Base-by-base conservation (phyloP, 2,797 vertebrate genomes). In the Enteromius thamalakanensis region DNA sequence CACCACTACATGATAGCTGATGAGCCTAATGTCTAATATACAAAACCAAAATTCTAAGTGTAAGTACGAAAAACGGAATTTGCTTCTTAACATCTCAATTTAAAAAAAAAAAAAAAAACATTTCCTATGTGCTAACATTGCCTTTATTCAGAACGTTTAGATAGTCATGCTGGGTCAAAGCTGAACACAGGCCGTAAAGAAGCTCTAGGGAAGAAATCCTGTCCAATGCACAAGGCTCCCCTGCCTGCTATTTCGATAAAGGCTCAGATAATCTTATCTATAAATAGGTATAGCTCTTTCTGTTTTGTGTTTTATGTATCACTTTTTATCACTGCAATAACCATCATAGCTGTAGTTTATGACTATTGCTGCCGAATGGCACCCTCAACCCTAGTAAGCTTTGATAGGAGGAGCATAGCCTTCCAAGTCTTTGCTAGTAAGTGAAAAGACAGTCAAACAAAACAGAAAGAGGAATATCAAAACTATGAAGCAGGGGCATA, bases 281-380 rank as follows among this genome's bases (percentile, higher is more conserved):
- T 94, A 94, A 94, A 94, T 93, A 93, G 92, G 89, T 88, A 91
- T 68, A 83, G 89, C 91, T 89, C 91, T 93, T 92, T 81, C 83
- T 83, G 90, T 93, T 93, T 93, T 91, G 85, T 93, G 90, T 92
- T 94, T 94, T 94, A 94, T 94, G 92, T 91, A 92, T 92, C 91
- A 89, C 91, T 89, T 92, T 94, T 94, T 94, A 95, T 91, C 79
- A 90, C 92, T 78, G 90, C 92, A 92, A 92, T 94, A 95, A 95
- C 92, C 87, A 89, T 89, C 88, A 92, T 89, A 90, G 87, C 87
- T 64, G 88, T 92, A 91, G 93, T 94, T 94, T 92, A 95, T 87
- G 89, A 91, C 86, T 67, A 88, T 89, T 86, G 88, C 87, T 81
- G 88, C 88, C 91, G 90, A 92, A 92, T 89, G 90, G 90, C 88